These are phyloP conservation scores for Alviniconcha marisindica DNA, from an alignment of 1,140 invertebrate species.

Conservation along the genomic window DNA sequence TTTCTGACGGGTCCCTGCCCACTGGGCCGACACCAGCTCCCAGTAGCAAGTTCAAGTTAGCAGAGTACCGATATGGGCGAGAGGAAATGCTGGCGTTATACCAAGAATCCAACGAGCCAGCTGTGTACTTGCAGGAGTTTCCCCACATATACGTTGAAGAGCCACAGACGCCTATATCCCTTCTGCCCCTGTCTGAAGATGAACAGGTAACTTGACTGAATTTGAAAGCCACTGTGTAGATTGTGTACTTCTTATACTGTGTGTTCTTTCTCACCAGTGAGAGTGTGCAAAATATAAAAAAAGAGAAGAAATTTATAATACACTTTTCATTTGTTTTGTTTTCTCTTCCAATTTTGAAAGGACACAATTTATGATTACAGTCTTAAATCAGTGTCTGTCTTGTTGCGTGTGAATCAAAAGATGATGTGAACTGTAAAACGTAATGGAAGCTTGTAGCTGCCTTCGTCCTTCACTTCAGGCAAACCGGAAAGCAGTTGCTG, in stretches of 20 bases:
- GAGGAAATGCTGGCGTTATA: constrained; percentile 93
- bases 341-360: not conserved
- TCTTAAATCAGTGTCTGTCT: not conserved
- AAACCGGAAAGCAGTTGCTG: too few species aligned
- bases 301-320: not conserved
- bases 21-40: constrained; percentile 72
- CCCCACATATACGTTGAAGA: constrained; percentile 85
- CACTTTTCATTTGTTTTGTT: not conserved
- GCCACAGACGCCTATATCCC: constrained; percentile 85
- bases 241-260: not conserved
- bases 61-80: constrained; percentile 88
- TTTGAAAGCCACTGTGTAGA: too few species aligned
- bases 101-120: constrained; percentile 82
- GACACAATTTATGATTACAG: too few species aligned
- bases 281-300: not conserved
- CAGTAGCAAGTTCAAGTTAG: constrained; percentile 79
- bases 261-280: not conserved
- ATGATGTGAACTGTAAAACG: too few species aligned
- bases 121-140: constrained; percentile 81
- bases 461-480: too few species aligned
- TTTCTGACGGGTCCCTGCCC: constrained; percentile 76
- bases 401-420: not conserved
- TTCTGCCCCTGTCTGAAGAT: constrained; percentile 87
- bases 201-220: constrained; percentile 85
- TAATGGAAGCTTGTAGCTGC: too few species aligned